Conservation (phyloP, 2,888 invertebrate genomes). For the Lymantria dispar region DNA sequence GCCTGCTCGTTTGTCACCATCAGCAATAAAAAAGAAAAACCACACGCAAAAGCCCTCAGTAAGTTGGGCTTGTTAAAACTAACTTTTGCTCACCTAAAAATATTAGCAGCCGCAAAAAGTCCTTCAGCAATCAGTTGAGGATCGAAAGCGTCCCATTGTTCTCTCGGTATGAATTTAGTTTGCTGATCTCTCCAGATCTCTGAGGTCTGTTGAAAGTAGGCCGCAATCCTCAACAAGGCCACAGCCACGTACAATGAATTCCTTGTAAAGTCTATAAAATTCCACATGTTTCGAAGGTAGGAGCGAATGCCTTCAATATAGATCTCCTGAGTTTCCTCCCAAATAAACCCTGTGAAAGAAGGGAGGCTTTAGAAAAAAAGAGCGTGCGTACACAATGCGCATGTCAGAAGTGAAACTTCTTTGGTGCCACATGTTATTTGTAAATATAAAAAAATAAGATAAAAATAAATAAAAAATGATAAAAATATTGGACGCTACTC, state of each 20-base stretch:
- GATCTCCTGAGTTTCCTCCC: conserved; percentile 96
- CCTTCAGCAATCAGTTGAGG: conserved; percentile 96
- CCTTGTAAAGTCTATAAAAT: conserved; percentile 96
- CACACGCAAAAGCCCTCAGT: no score
- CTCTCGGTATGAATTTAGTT: conserved; percentile 89
- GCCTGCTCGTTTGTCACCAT: no score
- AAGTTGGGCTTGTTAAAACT: no score
- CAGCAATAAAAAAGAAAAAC: no score
- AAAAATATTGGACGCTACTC: no score
- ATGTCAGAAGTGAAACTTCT: no score
- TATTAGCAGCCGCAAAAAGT: conserved; percentile 96
- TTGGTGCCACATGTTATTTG: no score
- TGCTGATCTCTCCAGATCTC: conserved; percentile 86
- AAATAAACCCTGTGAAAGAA: conserved; percentile 87
- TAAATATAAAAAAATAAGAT: no score
- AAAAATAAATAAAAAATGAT: no score
- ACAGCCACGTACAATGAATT: conserved; percentile 93
- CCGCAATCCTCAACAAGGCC: conserved; percentile 85
- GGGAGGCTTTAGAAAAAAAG: no score
- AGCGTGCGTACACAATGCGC: no score
- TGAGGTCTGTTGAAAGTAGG: conserved; percentile 88
- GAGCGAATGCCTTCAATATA: conserved; percentile 93
- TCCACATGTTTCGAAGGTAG: conserved; percentile 97
- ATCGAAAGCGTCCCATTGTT: conserved; percentile 96
- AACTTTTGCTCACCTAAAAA: conserved; percentile 85